Evolutionary conservation across 2,888 invertebrate species (phyloP).

Genomic region (Enchytraeus crypticus): DNA sequence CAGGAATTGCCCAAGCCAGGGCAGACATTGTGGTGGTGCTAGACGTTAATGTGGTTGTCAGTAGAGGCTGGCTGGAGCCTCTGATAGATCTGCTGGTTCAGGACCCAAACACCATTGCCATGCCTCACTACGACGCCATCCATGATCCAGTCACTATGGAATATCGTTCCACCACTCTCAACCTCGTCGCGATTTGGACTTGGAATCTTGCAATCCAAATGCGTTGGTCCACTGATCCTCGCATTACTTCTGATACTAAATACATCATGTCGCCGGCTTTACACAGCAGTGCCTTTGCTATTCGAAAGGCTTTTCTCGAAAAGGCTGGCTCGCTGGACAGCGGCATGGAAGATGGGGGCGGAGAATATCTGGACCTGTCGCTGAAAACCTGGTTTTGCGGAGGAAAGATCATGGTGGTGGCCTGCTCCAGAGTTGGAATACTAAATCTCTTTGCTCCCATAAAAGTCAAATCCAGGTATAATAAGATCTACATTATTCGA

Average conservation of each 20-base stretch:
- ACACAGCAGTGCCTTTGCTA: constrained; percentile 15
- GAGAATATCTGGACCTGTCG: constrained; percentile 14
- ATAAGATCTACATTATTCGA: constrained; percentile 17
- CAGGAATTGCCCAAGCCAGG: constrained; percentile 13
- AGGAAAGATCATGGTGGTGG: constrained; percentile 17
- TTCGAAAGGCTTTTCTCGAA: constrained; percentile 10
- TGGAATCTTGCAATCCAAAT: constrained; percentile 23
- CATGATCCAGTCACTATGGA: constrained; percentile 22
- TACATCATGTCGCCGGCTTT: constrained; percentile 10
- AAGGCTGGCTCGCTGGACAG: constrained; percentile 10
- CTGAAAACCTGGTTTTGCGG: constrained; percentile 18
- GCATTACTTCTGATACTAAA: background rate
- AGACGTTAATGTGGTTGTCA: constrained; percentile 23
- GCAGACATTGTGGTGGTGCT: constrained; percentile 24
- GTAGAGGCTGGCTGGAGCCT: constrained; percentile 27
- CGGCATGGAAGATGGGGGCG: constrained; percentile 12
- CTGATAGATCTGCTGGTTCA: constrained; percentile 16
- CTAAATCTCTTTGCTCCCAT: constrained; percentile 23
- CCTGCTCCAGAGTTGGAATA: constrained; percentile 27
- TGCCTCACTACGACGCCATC: constrained; percentile 27
- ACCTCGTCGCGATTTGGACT: constrained; percentile 16
- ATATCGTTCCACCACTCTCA: constrained; percentile 13
- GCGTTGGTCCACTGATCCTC: background rate
- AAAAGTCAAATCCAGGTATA: constrained; percentile 14
- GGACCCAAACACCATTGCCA: constrained; percentile 18